phyloP scores from a whole-genome alignment of 2,888 invertebrate genomes.

The Temnothorax ravouxi region DNA sequence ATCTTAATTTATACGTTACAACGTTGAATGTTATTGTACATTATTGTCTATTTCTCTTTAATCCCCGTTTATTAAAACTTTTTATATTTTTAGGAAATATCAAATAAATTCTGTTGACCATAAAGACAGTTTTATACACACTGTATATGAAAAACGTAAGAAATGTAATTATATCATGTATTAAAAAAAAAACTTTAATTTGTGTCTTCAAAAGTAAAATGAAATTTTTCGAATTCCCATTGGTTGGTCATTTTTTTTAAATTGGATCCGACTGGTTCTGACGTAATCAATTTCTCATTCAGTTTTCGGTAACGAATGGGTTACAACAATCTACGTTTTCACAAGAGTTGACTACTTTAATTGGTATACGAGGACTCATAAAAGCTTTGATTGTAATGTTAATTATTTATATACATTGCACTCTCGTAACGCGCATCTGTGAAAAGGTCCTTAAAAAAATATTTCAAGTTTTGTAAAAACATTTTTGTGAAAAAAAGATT shows the following conservation, averaged over 20 bases:
- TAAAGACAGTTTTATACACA: not conserved
- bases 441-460: not conserved
- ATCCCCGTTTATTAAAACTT: not conserved
- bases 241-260: not conserved
- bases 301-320: conserved; percentile 3
- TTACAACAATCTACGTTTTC: conserved; percentile 8
- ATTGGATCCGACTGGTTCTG: not conserved
- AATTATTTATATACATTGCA: conserved; percentile 25
- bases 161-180: conserved; percentile 7
- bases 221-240: not conserved
- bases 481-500: not conserved
- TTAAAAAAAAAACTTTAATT: not conserved
- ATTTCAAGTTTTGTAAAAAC: conserved; percentile 10
- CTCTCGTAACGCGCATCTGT: not conserved
- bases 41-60: not conserved
- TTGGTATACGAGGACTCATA: not conserved
- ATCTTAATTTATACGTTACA: not conserved
- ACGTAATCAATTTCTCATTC: conserved; percentile 19
- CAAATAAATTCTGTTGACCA: not conserved
- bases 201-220: not conserved
- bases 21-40: not conserved
- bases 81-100: not conserved
- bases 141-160: not conserved
- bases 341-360: conserved; percentile 30
- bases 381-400: not conserved